Base-by-base conservation (phyloP, 2,113 vertebrate genomes). In the Balaeniceps rex region DNA sequence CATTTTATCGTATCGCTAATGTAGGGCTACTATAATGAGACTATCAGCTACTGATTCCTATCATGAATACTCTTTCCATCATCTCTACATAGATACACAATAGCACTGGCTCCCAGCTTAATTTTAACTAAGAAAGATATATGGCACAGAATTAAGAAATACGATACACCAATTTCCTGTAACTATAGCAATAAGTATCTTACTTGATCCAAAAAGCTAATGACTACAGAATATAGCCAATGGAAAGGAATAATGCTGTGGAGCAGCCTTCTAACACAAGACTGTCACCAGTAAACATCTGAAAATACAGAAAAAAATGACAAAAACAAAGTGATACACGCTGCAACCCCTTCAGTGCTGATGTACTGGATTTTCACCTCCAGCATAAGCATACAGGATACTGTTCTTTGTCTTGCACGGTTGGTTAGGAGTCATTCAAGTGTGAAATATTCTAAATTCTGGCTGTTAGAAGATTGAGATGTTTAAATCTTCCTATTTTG, bases 371-470 rank as follows among this genome's bases (percentile, higher is more conserved):
- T 91, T 92, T 52, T 91, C 64, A 95, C 33, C 71, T 84, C 83
- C 94, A 92, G 68, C 71, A 77, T 28, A 95, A 91, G 54, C 66
- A 44, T 87, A 85, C 65, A 93, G 71, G 91, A 97, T 90, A 97
- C 61, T 29, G 49, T 91, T 93, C 86, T 88, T 93, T 95, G 94
- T 94, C 91, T 98, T 96, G 94, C 92, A 95, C 3, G 83, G 95
- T 91, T 81, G 80, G 66, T 94, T 97, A 96, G 88, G 77, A 97
- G 84, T 94, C 97, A 97, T 89, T 98, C 94, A 91, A 84, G 87
- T 95, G 94, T 96, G 92, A 98, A 98, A 98, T 98, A 97, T 95
- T 97, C 94, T 96, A 96, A 98, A 97, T 97, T 97, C 95, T 93
- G 65, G 80, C 97, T 98, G 93, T 96, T 97, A 98, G 95, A 97